Conservation (phyloP, 2,797 vertebrate genomes). For the Heteromormyrus szaboi region DNA sequence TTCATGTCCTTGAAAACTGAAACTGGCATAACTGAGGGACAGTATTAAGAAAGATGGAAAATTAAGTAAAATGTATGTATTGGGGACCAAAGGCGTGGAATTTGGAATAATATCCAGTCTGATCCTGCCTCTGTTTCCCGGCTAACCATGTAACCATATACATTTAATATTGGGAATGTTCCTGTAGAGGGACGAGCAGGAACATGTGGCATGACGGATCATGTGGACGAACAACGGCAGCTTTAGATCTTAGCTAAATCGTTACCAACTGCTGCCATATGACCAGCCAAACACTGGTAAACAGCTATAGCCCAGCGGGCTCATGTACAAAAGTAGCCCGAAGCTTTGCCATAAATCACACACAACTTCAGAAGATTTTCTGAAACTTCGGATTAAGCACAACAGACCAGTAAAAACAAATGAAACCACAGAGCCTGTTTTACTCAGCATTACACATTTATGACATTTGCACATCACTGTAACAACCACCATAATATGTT, state of each 20-base stretch:
- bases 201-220: neutral
- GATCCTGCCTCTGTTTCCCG: neutral
- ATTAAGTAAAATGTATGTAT: neutral
- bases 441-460: slow-evolving; percentile 15
- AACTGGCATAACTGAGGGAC: neutral
- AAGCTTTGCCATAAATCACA: neutral
- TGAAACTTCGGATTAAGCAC: neutral
- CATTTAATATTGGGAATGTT: neutral
- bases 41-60: neutral
- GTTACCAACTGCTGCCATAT: neutral
- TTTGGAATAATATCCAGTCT: neutral
- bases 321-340: neutral
- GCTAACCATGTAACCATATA: neutral
- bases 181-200: neutral
- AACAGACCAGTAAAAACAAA: neutral
- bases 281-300: neutral
- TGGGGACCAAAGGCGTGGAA: neutral
- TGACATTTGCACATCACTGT: slow-evolving; percentile 12
- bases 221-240: neutral
- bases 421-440: neutral
- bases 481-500: neutral
- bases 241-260: neutral
- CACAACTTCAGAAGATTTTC: neutral
- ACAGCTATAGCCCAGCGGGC: neutral
- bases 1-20: neutral